A percentile compares a stretch with the other conserved stretches of the same genome.
Conservation (phyloP, 1,140 invertebrate species). For the Pseudomyrmex dendroicus region DNA sequence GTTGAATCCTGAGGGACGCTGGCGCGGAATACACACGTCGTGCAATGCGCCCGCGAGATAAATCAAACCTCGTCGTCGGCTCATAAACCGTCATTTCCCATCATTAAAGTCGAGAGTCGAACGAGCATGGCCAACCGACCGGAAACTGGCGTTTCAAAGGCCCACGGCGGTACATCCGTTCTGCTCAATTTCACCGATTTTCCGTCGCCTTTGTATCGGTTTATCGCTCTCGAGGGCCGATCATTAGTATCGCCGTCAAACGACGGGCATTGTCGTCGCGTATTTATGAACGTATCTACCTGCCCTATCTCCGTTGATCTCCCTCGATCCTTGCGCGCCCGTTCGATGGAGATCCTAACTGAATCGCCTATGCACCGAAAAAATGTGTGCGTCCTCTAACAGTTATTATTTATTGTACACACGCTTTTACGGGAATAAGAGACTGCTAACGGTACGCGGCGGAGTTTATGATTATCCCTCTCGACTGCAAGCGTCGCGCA, state of each 20-base stretch:
- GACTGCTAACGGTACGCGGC: constrained; percentile 66
- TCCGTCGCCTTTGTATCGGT: constrained; percentile 75
- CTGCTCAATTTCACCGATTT: constrained; percentile 83
- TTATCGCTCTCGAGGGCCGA: constrained; percentile 74
- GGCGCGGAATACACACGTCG: constrained; percentile 9
- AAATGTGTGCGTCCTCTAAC: constrained; percentile 23
- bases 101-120: constrained; percentile 77
- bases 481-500: constrained; percentile 41
- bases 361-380: constrained; percentile 52
- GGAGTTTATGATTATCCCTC: constrained; percentile 65
- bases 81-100: constrained; percentile 81
- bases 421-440: constrained; percentile 60
- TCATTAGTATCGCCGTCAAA: constrained; percentile 81
- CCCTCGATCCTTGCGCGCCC: not conserved
- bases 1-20: not conserved
- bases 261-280: constrained; percentile 71
- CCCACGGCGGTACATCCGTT: constrained; percentile 72
- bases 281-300: constrained; percentile 77
- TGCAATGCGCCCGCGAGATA: constrained; percentile 57
- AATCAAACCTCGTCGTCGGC: constrained; percentile 74
- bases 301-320: constrained; percentile 14
- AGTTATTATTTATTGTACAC: constrained; percentile 65
- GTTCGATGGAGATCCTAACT: constrained; percentile 22
- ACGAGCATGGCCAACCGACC: constrained; percentile 67
- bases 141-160: constrained; percentile 77